Base-by-base conservation (phyloP, 2,797 vertebrate species). In the Sebastes iracundus region DNA sequence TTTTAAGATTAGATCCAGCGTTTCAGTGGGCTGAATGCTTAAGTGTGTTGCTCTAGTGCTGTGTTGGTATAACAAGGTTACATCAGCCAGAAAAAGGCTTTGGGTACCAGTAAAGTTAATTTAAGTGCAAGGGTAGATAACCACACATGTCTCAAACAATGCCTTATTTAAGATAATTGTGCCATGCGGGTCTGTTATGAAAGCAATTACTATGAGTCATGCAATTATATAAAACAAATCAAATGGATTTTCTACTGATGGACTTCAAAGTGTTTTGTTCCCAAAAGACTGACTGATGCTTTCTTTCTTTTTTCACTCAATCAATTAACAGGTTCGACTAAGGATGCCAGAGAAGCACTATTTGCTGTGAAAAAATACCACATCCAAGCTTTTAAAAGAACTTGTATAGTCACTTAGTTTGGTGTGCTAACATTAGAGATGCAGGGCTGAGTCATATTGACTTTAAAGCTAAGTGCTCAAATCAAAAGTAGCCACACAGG, bases 1-100 rank as follows among this genome's bases (percentile, higher is more conserved):
- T 92, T 89, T 90, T 86, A 67, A 90, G 90, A 94, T 95, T 89
- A 90, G 87, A 93, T 88, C 82, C 82, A 88, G 25, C 81, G 59
- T 90, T 88, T 88, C 74, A 80, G 87, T 27, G 85, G 81, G 75
- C 75, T 89, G 92, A 88, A 90, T 86, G 83, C 83, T 85, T 83
- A 78, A 88, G 86, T 73, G 86, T 81, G 81, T 72, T 72, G 80
- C 72, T 67, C 23, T 56, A 63, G 87, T 32, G 81, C 77, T 46
- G 69, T 28, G 68, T 27, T 58, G 83, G 38, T 63, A 32, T 91
- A 94, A 94, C 88, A 60, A 83, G 77, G 80, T 92, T 88, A 89
- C 76, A 66, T 63, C 77, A 67, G 72, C 71, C 74, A 76, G 70
- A 62, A 75, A 75, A 72, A 79, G 63, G 85, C 85, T 86, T 79